Evolutionary conservation across 2,797 vertebrate species (phyloP), one percentile per base, ranked within the genome.

Genomic region (Labeo calbasu): DNA sequence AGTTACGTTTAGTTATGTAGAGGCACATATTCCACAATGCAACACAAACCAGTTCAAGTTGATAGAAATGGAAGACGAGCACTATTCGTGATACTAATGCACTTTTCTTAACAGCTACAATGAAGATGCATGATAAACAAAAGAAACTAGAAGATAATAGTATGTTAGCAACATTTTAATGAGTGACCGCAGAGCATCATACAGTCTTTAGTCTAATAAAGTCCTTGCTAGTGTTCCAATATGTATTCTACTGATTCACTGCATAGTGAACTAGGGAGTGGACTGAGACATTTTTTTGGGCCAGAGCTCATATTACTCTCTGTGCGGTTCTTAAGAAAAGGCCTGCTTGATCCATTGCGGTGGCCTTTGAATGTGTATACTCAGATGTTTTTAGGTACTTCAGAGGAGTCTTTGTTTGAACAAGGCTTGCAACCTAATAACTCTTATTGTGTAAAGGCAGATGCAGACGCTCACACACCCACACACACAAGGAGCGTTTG

Each of bases 341-440:
- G 32, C 28, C 23, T 36, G 75, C 71, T 69, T 78, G 82, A 69
- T 77, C 43, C 25, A 40, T 69, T 55, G 65, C 43, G 61, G 25
- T 70, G 70, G 48, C 57, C 70, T 76, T 75, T 72, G 65, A 83
- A 61, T 85, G 51, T 76, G 82, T 80, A 75, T 63, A 21, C 68
- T 57, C 55, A 46, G 71, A 88, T 77, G 75, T 43, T 83, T 75
- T 72, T 81, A 66, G 61, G 80, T 77, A 83, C 82, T 68, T 84
- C 84, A 75, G 61, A 77, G 66, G 82, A 70, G 55, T 84, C 57
- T 87, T 78, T 85, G 88, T 83, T 86, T 81, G 80, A 78, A 78
- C 76, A 69, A 25, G 61, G 69, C 46, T 75, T 79, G 84, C 79
- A 83, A 81, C 71, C 76, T 79, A 82, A 83, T 82, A 87, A 65